These are phyloP conservation scores for Acanthurus lineatus DNA, from an alignment of 2,797 vertebrate genomes.

Conservation along the genomic window DNA sequence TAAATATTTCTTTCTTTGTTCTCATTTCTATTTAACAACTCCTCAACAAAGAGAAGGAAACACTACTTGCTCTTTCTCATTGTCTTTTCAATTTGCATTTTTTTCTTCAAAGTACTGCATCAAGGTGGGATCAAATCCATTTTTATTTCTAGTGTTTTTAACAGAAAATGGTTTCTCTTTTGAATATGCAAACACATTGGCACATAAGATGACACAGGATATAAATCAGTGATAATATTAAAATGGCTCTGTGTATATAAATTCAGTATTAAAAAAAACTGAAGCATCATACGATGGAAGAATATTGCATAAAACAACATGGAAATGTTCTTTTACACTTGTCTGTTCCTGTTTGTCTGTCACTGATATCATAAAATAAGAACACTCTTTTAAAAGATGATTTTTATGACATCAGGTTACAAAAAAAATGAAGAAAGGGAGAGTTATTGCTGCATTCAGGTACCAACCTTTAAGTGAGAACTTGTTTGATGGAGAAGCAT, in stretches of 20 bases:
- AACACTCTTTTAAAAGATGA: neutral
- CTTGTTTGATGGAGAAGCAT: neutral
- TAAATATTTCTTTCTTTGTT: neutral
- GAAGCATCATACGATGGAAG: neutral
- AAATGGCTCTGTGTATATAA: too few species aligned
- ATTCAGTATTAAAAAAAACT: neutral
- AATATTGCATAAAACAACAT: neutral
- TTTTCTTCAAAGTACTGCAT: neutral
- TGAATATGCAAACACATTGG: too few species aligned
- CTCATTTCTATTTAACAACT: neutral
- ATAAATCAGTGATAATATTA: neutral
- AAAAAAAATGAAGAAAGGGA: neutral
- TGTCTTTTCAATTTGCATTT: neutral
- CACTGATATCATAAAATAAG: neutral
- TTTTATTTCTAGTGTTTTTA: too few species aligned
- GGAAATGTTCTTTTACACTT: neutral
- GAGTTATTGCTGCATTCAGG: neutral
- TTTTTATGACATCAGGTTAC: neutral
- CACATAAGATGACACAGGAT: neutral
- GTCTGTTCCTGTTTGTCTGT: neutral
- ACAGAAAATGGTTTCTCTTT: too few species aligned
- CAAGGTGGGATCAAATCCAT: neutral
- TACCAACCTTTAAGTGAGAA: neutral
- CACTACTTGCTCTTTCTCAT: too few species aligned
- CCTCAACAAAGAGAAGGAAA: neutral